phyloP scores from a whole-genome alignment of 2,888 invertebrate species.

The Agapetus fuscipes region DNA sequence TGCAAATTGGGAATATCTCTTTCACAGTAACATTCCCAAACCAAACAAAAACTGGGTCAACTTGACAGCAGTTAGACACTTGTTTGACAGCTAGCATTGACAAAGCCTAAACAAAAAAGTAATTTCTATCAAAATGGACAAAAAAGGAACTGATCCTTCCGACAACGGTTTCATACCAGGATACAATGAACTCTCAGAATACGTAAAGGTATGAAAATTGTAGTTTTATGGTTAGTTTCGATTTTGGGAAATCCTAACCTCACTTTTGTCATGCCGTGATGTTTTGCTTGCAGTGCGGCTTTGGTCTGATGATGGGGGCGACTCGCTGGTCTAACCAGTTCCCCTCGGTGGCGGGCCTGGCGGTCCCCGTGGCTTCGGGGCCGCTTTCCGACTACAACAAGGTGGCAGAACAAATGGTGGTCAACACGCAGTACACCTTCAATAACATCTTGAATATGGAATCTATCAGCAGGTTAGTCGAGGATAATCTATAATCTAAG shows the following conservation, averaged over 20 bases:
- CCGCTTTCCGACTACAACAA: constrained; percentile 6
- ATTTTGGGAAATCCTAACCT: too few species aligned
- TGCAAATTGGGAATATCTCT: too few species aligned
- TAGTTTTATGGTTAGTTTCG: too few species aligned
- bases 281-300: constrained; percentile 11
- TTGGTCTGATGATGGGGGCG: constrained; percentile 3
- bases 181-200: not conserved
- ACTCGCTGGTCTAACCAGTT: constrained; percentile 7
- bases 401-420: not conserved
- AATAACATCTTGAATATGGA: not conserved
- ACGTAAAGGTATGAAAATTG: not conserved
- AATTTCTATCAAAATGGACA: too few species aligned
- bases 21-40: too few species aligned
- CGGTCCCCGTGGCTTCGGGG: constrained; percentile 2
- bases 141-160: not conserved
- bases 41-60: too few species aligned
- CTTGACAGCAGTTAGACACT: too few species aligned
- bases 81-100: too few species aligned
- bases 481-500: not conserved
- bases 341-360: constrained; percentile 3
- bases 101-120: too few species aligned
- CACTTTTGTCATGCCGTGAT: too few species aligned
- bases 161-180: not conserved
- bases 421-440: constrained; percentile 5
- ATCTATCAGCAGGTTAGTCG: constrained; percentile 3